Evolutionary conservation across 2,113 vertebrate species (phyloP).

Genomic region (Rhineura floridana): DNA sequence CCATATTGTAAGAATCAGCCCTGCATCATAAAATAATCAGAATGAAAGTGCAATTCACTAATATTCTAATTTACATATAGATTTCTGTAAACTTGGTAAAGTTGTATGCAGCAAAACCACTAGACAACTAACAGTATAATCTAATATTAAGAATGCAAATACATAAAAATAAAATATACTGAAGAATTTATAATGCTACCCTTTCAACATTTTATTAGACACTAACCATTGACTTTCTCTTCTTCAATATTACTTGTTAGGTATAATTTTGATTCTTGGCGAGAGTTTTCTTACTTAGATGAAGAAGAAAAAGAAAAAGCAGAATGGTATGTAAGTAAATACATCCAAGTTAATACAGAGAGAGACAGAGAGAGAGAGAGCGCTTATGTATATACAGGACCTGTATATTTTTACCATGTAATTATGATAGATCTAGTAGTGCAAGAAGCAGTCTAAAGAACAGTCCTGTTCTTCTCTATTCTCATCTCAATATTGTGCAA

Average conservation of each 20-base stretch:
- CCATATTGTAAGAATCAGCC: not conserved
- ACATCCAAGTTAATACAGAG: not conserved
- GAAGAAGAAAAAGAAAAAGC: slow-evolving; percentile 99
- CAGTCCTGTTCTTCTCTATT: too few relatives aligned
- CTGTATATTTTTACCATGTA: not conserved
- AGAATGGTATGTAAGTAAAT: slow-evolving; percentile 87
- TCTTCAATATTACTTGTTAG: slow-evolving; percentile 62
- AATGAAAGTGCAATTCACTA: not conserved
- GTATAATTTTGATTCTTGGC: slow-evolving; percentile 99
- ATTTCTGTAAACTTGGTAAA: not conserved
- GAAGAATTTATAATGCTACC: not conserved
- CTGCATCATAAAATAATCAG: not conserved
- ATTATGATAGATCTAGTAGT: not conserved
- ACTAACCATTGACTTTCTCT: not conserved
- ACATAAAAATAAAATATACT: not conserved
- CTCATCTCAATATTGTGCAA: not conserved
- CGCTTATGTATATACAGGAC: slow-evolving; percentile 13
- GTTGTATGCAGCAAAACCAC: not conserved
- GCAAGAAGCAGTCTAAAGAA: not conserved
- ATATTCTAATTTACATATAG: not conserved
- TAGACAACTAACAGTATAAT: not conserved
- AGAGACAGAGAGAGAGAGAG: too few relatives aligned
- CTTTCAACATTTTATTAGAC: not conserved
- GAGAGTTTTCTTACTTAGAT: slow-evolving; percentile 98
- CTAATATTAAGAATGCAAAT: not conserved